Evolutionary conservation across 2,113 vertebrate genomes (phyloP), one percentile per base, ranked within the genome.

Genomic region (Galeopterus variegatus): DNA sequence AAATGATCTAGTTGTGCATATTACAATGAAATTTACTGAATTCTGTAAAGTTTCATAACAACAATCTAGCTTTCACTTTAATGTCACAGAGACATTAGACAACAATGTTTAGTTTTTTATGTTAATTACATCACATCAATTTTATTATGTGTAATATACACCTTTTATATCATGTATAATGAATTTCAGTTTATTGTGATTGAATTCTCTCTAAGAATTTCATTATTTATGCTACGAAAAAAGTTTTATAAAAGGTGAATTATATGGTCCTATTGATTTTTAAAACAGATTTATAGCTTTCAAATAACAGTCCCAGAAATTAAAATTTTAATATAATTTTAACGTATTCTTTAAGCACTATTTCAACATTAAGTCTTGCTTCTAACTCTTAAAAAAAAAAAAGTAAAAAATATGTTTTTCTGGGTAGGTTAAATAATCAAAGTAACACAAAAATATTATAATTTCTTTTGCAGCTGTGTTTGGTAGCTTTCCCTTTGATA

Each of bases 261-360:
- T 93, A 65, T 93, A 96, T 96, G 19, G 56, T 95, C 24, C 60
- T 70, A 64, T 9, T 64, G 19, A 93, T 96, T 64, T 92, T 95
- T 90, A 83, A 89, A 95, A 62, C 24, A 56, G 28, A 95, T 88
- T 94, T 96, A 82, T 95, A 21, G 31, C 36, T 86, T 97, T 97
- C 77, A 97, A 93, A 62, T 94, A 48, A 77, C 91, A 90, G 41
- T 24, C 28, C 41, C n/a, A 65, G 69, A 92, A 89, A 21, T 92
- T 93, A 96, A 93, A 88, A 50, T 60, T 96, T 97, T 93, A 95
- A 64, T 93, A 89, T 41, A 41, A 41, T 79, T 88, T 95, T 62
- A 93, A 90, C 60, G n/a, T 84, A 54, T 90, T 96, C 79, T 96
- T 65, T 83, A 94, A 94, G 69, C 13, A 73, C 18, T 45, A 50